Evolutionary conservation across 1,140 invertebrate genomes (phyloP), one percentile per base, ranked within the genome.

Genomic region (Homarus americanus): DNA sequence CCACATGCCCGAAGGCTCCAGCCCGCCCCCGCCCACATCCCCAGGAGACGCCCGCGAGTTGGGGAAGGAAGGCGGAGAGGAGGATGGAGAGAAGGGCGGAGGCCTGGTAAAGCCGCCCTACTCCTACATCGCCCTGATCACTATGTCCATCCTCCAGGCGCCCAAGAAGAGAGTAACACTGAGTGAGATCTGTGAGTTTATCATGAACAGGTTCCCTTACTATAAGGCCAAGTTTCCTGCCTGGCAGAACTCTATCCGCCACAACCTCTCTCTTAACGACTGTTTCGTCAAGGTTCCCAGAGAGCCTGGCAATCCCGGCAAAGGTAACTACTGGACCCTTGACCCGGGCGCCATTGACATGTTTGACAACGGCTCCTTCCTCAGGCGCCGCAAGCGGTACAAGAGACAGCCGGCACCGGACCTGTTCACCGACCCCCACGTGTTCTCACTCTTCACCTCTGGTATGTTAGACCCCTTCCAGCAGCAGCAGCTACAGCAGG

Each of bases 281-380:
- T 99, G 99, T 94, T 99, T 99, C 94, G 97, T 99, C 38, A 99
- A 99, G 95, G 99, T 99, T 72, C 98, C 99, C 0, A 95, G 99
- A 5, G 99, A 99, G 94, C 98, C 99, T 0, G 99, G 98, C 0
- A 99, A 99, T 94, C 99, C 99, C 0, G 98, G 98, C 0, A 99
- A 99, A 93, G 99, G 99, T 0, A 99, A 99, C 94, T 99, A 99
- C 94, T 99, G 99, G 99, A 99, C 98, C 0, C 94, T 99, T 73
- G 98, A 99, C 94, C 99, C 99, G 0, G 95, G 98, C 87, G 98
- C 98, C 1, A 98, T 99, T 94, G 98, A 99, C 93, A 99, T 99
- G 99, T 99, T 99, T 93, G 99, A 99, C 94, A 99, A 99, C 94
- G 99, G 99, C 0, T 98, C 98, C 93, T 99, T 99, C 94, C 95